Base-by-base conservation (phyloP, 2,888 invertebrate species). In the Acleris laterana region DNA sequence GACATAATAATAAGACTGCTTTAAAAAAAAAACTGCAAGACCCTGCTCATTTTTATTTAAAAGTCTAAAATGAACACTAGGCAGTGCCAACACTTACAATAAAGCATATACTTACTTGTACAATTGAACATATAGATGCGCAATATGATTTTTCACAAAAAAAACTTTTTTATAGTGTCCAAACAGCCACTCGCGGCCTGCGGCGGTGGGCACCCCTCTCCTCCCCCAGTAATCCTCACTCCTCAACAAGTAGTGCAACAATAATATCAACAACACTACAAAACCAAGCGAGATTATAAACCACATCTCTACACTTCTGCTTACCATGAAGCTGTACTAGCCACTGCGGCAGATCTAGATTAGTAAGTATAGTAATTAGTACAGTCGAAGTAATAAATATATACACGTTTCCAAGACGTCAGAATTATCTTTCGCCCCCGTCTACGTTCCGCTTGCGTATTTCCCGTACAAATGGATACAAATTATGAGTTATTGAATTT, bases 81-180 rank as follows among this genome's bases (percentile, higher is more conserved):
- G 20, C 13, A 20, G 32, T 53, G 1, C 7, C 9, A 9, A 9
- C 2, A 32, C 32, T 32, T 11, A 32, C 4, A 4, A 38, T 13
- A 13, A 3, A 32, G 32, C 32, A 32, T 13, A 28, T 5, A 64
- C 79, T 74, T 71, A 81, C 81, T 75, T 75, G 73, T 82, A 81
- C 44, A 82, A 73, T 32, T 80, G 76, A 9, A 62, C 50, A 63
- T 72, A 76, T 22, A 79, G 69, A 59, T 77, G 69, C 3, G 77
- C 74, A 1, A 78, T 46, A 46, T 77, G 72, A 69, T 74, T 77
- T 63, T 73, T 75, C 52, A 71, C 68, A 5, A 76, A 63, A 11
- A 79, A 42, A 16, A 72, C 66, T 11, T 71, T 70, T 9, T 71
- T 75, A 17, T 79, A 65, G 70, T 81, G 80, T 17, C 79, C 79